Evolutionary conservation across 2,888 invertebrate species (phyloP).

Genomic region (Hylaea fasciaria): DNA sequence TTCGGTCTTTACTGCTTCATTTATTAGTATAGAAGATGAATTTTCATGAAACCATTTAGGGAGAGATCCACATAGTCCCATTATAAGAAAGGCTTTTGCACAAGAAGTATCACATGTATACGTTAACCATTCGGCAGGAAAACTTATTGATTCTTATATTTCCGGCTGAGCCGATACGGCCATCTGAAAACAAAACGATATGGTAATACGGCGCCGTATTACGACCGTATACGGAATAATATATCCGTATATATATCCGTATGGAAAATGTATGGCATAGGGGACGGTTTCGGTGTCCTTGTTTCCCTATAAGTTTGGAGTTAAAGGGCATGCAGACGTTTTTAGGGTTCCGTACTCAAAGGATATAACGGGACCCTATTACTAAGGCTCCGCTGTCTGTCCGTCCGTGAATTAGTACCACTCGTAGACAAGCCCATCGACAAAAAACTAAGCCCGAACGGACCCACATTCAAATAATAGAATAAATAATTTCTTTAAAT

Average conservation of each 20-base stretch:
- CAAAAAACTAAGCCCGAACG: too few relatives aligned
- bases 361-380: too few relatives aligned
- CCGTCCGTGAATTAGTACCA: too few relatives aligned
- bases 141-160: slow-evolving; percentile 28
- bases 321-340: too few relatives aligned
- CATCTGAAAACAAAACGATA: slow-evolving; percentile 20
- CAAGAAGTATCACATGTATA: slow-evolving; percentile 17
- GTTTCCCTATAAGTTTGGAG: too few relatives aligned
- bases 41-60: slow-evolving; percentile 5
- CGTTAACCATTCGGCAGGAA: slow-evolving; percentile 7
- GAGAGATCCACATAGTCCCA: slow-evolving; percentile 3
- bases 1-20: too few relatives aligned
- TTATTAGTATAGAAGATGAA: background rate
- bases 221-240: slow-evolving; percentile 11
- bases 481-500: too few relatives aligned
- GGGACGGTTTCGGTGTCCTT: background rate
- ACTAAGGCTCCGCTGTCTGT: too few relatives aligned
- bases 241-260: slow-evolving; percentile 1
- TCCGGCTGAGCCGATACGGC: slow-evolving; percentile 15
- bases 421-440: too few relatives aligned
- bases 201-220: slow-evolving; percentile 18
- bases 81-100: slow-evolving; percentile 11
- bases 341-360: too few relatives aligned
- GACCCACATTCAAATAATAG: too few relatives aligned
- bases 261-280: slow-evolving; percentile 2